phyloP scores from a whole-genome alignment of 2,797 vertebrate species.

The Gastrophryne carolinensis region DNA sequence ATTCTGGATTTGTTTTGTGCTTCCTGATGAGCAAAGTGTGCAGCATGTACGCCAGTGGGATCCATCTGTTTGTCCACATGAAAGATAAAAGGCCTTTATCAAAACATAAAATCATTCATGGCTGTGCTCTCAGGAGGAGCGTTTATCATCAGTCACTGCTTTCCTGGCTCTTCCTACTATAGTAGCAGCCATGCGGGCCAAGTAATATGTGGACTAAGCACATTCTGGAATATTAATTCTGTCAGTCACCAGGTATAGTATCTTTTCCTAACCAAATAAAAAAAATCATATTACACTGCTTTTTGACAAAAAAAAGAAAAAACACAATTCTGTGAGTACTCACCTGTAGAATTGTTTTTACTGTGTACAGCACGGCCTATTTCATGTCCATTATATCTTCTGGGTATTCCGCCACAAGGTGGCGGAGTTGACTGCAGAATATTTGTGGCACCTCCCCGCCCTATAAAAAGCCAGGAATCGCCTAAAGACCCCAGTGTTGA shows the following conservation, averaged over 20 bases:
- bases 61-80: constrained; percentile 27
- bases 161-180: not conserved
- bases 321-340: no score
- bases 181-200: not conserved
- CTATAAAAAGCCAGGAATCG: no score
- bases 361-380: no score
- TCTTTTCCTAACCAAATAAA: no score
- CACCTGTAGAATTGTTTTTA: no score
- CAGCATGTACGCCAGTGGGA: not conserved
- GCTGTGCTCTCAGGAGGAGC: not conserved
- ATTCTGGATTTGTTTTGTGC: not conserved
- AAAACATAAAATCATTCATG: not conserved
- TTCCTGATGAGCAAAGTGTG: not conserved
- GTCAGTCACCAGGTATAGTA: not conserved
- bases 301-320: no score
- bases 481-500: no score
- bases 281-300: no score
- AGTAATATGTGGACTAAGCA: not conserved
- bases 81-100: constrained; percentile 12
- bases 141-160: not conserved
- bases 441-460: no score
- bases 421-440: no score
- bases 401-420: no score
- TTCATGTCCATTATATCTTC: no score
- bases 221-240: not conserved